These are phyloP conservation scores for Acanthaster planci DNA, from an alignment of 35 echinoderm and acorn worm species.

Conservation along the genomic window DNA sequence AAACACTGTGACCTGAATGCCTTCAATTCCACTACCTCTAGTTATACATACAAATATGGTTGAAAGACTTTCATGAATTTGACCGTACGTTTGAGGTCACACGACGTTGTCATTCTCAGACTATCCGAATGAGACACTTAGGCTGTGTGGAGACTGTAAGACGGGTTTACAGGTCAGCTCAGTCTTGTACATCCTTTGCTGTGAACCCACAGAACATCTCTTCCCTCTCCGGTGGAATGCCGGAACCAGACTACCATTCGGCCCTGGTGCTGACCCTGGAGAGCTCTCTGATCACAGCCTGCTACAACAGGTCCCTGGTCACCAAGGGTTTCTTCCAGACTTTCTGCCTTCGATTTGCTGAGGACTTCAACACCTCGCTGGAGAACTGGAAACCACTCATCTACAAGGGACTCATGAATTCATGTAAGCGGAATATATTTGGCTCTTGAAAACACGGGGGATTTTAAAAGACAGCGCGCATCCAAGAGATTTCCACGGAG, in stretches of 20 bases:
- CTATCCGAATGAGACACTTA: too few relatives aligned
- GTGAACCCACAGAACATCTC: constrained; percentile 30
- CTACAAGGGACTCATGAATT: constrained; percentile 70
- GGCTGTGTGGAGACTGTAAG: too few relatives aligned
- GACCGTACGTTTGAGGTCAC: too few relatives aligned
- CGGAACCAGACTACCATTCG: constrained; percentile 70
- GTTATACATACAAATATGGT: too few relatives aligned
- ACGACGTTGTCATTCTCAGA: too few relatives aligned
- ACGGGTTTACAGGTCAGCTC: too few relatives aligned
- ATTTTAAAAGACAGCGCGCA: too few relatives aligned
- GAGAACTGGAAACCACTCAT: constrained; percentile 73
- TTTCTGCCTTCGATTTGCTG: constrained; percentile 91
- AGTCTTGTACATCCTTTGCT: not conserved
- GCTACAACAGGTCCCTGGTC: constrained; percentile 77
- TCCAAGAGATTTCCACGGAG: too few relatives aligned
- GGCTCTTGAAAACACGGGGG: too few relatives aligned
- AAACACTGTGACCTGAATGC: too few relatives aligned
- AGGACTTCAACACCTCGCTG: constrained; percentile 80
- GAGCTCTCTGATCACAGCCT: constrained; percentile 78
- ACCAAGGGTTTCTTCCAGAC: constrained; percentile 82
- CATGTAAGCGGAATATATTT: constrained; percentile 54
- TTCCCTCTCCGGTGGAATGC: constrained; percentile 18
- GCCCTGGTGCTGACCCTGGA: constrained; percentile 81
- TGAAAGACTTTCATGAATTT: too few relatives aligned
- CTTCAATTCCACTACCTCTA: too few relatives aligned